Percentiles rank a stretch among this genome's conserved stretches.
Evolutionary conservation across 1,140 invertebrate genomes (phyloP).

Genomic region (Drosophila carrolli): DNA sequence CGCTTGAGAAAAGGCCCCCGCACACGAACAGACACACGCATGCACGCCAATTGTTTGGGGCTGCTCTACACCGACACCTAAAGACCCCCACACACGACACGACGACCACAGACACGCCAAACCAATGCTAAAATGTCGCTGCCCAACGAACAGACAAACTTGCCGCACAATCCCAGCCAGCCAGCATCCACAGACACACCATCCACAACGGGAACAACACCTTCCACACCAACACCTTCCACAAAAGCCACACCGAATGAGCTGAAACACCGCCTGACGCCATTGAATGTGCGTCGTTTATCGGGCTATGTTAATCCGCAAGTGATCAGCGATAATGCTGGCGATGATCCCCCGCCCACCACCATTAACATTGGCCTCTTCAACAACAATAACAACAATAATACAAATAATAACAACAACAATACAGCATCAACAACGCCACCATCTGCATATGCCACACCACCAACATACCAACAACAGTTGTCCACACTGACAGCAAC

Average conservation of each 20-base stretch:
- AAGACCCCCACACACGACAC: slow-evolving; percentile 29
- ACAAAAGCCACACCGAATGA: slow-evolving; percentile 59
- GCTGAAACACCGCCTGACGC: slow-evolving; percentile 69
- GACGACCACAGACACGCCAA: slow-evolving; percentile 21
- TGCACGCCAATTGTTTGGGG: slow-evolving; percentile 12
- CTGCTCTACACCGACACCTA: slow-evolving; percentile 35
- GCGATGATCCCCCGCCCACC: slow-evolving; percentile 60
- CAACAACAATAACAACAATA: slow-evolving; percentile 54
- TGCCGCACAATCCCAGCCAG: slow-evolving; percentile 49
- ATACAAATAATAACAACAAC: slow-evolving; percentile 49
- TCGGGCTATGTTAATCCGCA: slow-evolving; percentile 59
- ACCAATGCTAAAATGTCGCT: slow-evolving; percentile 74
- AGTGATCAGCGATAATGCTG: slow-evolving; percentile 48
- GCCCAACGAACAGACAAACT: slow-evolving; percentile 60
- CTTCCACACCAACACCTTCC: slow-evolving; percentile 31
- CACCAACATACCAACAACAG: slow-evolving; percentile 75
- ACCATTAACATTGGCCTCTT: slow-evolving; percentile 49
- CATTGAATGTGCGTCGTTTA: slow-evolving; percentile 68
- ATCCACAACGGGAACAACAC: slow-evolving; percentile 25
- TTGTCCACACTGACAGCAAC: slow-evolving; percentile 76
- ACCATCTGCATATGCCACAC: slow-evolving; percentile 67
- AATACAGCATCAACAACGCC: slow-evolving; percentile 69
- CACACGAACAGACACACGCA: slow-evolving; percentile 29
- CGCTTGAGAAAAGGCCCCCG: slow-evolving; percentile 15
- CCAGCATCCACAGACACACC: slow-evolving; percentile 23